phyloP scores from a whole-genome alignment of 2,797 vertebrate genomes.

The Pseudomugil tenellus region DNA sequence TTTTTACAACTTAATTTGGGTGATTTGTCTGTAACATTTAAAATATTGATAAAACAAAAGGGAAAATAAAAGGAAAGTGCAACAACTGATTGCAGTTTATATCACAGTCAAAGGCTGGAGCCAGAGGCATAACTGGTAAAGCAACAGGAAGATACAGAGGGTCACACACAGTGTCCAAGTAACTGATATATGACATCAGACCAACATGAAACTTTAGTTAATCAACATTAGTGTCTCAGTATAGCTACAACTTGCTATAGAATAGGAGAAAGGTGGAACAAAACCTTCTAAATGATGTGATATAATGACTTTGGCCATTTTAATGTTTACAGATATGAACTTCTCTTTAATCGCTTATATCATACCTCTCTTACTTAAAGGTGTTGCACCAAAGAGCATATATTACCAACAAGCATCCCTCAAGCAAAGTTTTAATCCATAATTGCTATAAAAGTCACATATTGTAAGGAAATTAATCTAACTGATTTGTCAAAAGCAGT shows the following conservation, averaged over 20 bases:
- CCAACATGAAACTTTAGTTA: slow-evolving; percentile 57
- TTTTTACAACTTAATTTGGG: slow-evolving; percentile 28
- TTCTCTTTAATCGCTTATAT: slow-evolving; percentile 12
- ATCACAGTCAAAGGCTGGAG: slow-evolving; percentile 90
- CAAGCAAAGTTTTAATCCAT: neutral
- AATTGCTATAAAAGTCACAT: slow-evolving; percentile 1
- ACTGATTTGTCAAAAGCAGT: slow-evolving; percentile 17
- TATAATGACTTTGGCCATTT: neutral
- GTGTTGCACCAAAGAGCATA: neutral
- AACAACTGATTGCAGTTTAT: slow-evolving; percentile 91
- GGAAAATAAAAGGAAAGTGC: slow-evolving; percentile 87
- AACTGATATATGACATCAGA: slow-evolving; percentile 92
- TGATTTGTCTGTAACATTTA: slow-evolving; percentile 53
- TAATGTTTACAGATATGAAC: slow-evolving; percentile 9
- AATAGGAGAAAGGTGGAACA: slow-evolving; percentile 21
- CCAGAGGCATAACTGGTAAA: slow-evolving; percentile 94
- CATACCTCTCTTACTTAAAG: neutral
- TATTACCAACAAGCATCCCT: slow-evolving; percentile 13
- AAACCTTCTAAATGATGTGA: slow-evolving; percentile 10
- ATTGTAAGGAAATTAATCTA: slow-evolving; percentile 10
- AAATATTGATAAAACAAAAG: slow-evolving; percentile 38
- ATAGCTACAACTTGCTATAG: slow-evolving; percentile 45
- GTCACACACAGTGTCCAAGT: slow-evolving; percentile 81
- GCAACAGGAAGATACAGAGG: slow-evolving; percentile 85
- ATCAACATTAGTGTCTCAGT: slow-evolving; percentile 42